Conservation (phyloP, 2,797 vertebrate species). For the Sebastiscus tertius region DNA sequence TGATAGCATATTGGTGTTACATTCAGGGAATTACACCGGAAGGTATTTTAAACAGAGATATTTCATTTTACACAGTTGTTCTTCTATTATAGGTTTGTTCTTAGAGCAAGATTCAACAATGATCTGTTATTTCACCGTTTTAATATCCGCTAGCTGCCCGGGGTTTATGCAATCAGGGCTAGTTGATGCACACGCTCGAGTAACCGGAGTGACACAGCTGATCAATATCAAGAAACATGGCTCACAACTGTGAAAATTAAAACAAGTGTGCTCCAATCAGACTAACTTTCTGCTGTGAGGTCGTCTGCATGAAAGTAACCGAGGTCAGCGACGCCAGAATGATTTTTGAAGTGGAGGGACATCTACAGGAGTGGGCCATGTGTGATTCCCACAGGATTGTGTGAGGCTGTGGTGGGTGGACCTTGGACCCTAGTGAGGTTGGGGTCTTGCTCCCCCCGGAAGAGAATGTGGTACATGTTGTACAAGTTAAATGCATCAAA, state of each 20-base stretch:
- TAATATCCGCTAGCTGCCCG: slow-evolving; percentile 13
- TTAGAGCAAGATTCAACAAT: slow-evolving; percentile 12
- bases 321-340: neutral
- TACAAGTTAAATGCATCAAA: too few species aligned
- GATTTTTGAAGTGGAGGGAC: too few species aligned
- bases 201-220: slow-evolving; percentile 17
- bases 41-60: neutral
- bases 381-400: too few species aligned
- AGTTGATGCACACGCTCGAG: slow-evolving; percentile 27
- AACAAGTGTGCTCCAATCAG: neutral
- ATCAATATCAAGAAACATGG: slow-evolving; percentile 15
- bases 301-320: neutral
- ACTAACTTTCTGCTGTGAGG: neutral
- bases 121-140: slow-evolving; percentile 31
- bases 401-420: too few species aligned
- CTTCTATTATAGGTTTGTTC: neutral
- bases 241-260: neutral
- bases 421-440: too few species aligned
- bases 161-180: slow-evolving; percentile 22
- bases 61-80: slow-evolving; percentile 5
- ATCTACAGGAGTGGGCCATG: fast-evolving
- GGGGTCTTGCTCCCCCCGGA: too few species aligned
- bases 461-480: too few species aligned
- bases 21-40: neutral
- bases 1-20: slow-evolving; percentile 23